These are phyloP conservation scores for Quadroppia sp. DNA, from an alignment of 2,888 invertebrate genomes.

Conservation along the genomic window DNA sequence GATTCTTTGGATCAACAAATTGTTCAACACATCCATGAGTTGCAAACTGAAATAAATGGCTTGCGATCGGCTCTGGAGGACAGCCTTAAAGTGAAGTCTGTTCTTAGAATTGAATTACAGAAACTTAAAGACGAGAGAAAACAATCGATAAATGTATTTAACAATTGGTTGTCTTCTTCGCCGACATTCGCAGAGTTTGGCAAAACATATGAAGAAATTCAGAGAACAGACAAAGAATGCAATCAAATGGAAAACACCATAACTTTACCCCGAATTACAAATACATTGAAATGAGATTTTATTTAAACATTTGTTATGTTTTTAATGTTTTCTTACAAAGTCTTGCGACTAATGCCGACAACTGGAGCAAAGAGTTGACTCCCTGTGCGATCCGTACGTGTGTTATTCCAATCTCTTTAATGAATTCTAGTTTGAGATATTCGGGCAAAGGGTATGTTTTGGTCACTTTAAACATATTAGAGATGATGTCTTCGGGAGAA, in stretches of 20 bases:
- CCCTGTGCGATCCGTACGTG: constrained; percentile 90
- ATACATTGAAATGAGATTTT: neutral
- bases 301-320: neutral
- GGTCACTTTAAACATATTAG: constrained; percentile 88
- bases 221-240: neutral
- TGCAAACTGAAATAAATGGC: constrained; percentile 46
- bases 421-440: constrained; percentile 72
- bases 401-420: constrained; percentile 84
- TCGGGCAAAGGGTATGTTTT: constrained; percentile 79
- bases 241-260: neutral
- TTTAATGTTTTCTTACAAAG: constrained; percentile 41
- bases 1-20: neutral
- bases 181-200: neutral
- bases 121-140: constrained; percentile 41
- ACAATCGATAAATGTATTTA: neutral
- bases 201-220: constrained; percentile 5
- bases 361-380: constrained; percentile 73
- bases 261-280: constrained; percentile 26
- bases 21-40: constrained; percentile 39
- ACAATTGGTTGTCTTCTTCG: neutral
- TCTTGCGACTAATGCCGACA: constrained; percentile 40
- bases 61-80: constrained; percentile 45
- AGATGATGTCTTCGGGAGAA: constrained; percentile 92
- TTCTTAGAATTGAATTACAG: constrained; percentile 44
- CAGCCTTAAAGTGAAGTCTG: constrained; percentile 45